Conservation (phyloP, 1,140 invertebrate species). For the Brachionus rubens region DNA sequence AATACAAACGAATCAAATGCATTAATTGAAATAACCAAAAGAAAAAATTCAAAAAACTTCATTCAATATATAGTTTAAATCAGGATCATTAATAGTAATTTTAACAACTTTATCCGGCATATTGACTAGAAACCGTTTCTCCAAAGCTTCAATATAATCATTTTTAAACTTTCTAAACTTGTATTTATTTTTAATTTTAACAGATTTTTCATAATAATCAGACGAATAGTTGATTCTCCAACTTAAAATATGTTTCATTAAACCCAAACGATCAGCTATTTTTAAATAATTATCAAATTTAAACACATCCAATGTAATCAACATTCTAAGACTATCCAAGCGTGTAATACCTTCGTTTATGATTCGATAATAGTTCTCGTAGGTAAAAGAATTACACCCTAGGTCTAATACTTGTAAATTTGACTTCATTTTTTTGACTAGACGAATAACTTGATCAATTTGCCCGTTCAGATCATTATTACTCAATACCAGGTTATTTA, state of each 20-base stretch:
- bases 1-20: too few species aligned
- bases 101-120: background rate
- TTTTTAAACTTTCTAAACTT: slow-evolving; percentile 32
- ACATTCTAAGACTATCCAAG: background rate
- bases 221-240: slow-evolving; percentile 33
- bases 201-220: slow-evolving; percentile 30
- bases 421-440: background rate
- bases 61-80: slow-evolving; percentile 36
- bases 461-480: background rate
- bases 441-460: background rate
- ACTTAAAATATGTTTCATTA: background rate
- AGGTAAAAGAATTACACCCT: slow-evolving; percentile 21
- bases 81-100: slow-evolving; percentile 36
- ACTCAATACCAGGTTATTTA: slow-evolving; percentile 8
- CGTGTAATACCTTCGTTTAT: background rate
- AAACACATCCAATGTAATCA: slow-evolving; percentile 26
- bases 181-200: slow-evolving; percentile 24
- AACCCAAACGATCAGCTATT: background rate
- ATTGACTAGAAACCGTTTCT: background rate
- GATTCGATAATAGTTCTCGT: background rate
- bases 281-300: slow-evolving; percentile 15
- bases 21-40: too few species aligned
- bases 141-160: slow-evolving; percentile 7
- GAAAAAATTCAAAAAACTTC: slow-evolving; percentile 23
- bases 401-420: background rate